Base-by-base conservation (phyloP, 1,140 invertebrate genomes). In the Drosophila pruinosa region DNA sequence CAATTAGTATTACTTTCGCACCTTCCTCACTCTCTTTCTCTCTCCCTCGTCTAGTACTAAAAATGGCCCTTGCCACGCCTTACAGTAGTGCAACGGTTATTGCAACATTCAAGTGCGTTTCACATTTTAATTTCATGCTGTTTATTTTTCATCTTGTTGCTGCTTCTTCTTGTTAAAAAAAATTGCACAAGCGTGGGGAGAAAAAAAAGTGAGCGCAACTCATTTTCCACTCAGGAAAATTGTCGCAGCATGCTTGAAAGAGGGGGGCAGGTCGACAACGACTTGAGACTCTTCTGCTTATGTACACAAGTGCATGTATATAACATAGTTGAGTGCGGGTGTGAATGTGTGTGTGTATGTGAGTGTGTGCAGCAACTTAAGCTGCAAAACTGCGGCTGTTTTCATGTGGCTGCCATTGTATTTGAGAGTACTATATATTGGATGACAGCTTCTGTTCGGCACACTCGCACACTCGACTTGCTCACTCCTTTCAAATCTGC, bases 161-260 rank as follows among this genome's bases (percentile, higher is more conserved):
- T 59, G 61, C 43, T 50, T 65, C 58, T 70, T 70, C 54, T 57
- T 80, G 57, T 54, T 68, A 74, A 63, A 77, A 86, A n/a, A 56
- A 74, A 71, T 67, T 76, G 57, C 80, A 75, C 50, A 36, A 62
- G 75, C 62, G 61, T 19, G 19, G 8, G 6, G 7, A 12, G 26
- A 15, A 28, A 41, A 38, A 65, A 67, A 67, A 76, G 41, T 73
- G 61, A 65, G 80, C 72, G 75, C 75, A 80, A 76, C 80, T 68
- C 81, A 69, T 77, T 86, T 86, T 65, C 81, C 56, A 86, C 77
- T 86, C 81, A 64, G 67, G 65, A 58, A 86, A 86, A 85, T 86
- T 85, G 76, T 86, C 80, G 72, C 76, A 63, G 76, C 76, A 70
- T 80, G 72, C 68, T 80, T 76, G 67, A 73, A 47, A 15, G 19